These are phyloP conservation scores for Pao palembangensis DNA, from an alignment of 2,113 vertebrate species.

Conservation along the genomic window DNA sequence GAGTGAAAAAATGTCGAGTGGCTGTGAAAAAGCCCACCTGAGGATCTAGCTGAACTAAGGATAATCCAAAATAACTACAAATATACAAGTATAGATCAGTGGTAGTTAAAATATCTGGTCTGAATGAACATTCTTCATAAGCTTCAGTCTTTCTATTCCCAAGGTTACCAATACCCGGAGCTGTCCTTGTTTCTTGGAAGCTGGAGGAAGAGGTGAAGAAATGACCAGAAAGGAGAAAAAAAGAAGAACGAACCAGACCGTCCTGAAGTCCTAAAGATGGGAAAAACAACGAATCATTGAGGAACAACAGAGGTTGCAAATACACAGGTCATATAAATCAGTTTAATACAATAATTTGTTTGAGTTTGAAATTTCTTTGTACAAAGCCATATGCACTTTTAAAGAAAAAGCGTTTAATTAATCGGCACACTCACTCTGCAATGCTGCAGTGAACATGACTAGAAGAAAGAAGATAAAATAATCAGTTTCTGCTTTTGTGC, in stretches of 20 bases:
- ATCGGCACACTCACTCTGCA: no score
- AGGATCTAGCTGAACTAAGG: constrained; percentile 55
- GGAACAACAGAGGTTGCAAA: constrained; percentile 68
- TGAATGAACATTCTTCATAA: not conserved
- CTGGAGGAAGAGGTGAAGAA: constrained; percentile 81
- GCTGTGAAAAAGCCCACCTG: constrained; percentile 50
- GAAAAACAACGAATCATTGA: constrained; percentile 74
- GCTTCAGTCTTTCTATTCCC: not conserved
- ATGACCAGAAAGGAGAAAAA: constrained; percentile 88
- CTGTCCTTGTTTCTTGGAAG: constrained; percentile 80
- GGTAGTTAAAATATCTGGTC: not conserved
- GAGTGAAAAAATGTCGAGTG: constrained; percentile 62
- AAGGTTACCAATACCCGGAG: constrained; percentile 85
- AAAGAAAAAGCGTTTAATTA: no score
- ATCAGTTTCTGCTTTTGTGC: not conserved
- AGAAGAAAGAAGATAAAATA: no score
- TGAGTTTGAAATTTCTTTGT: no score
- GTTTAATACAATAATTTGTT: not conserved
- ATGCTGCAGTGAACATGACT: no score
- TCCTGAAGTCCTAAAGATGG: constrained; percentile 75
- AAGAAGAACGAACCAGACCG: constrained; percentile 83
- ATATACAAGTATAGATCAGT: constrained; percentile 58
- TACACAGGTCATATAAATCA: constrained; percentile 2
- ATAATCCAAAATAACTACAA: constrained; percentile 62
- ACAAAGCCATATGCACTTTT: no score